Base-by-base conservation (phyloP, 1,140 invertebrate species). In the Rhizoglyphus robini region DNA sequence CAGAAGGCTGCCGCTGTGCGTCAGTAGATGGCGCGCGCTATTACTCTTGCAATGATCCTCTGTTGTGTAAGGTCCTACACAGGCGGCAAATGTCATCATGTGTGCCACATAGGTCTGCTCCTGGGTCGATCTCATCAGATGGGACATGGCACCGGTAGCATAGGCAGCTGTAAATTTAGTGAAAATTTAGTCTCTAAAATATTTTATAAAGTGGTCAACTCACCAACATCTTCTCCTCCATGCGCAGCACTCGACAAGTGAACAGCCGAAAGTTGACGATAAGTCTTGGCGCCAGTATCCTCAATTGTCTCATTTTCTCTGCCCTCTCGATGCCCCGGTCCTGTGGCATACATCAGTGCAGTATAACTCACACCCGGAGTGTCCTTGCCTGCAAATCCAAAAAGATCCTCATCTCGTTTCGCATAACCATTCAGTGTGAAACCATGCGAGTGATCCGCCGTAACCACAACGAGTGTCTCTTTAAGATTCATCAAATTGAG, bases 61-160 rank as follows among this genome's bases (percentile, higher is more conserved):
- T 31, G 34, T 2, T 46, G 1, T 13, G 29, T 72, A 70, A 2
- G 65, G 25, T 0, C 76, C 76, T 18, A 79, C 71, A 67, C 78
- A 79, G 1, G 76, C 65, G 5, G 77, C 75, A 62, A 77, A 79
- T 0, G 82, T 83, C 62, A 96, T 85, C 0, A 86, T 88, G 73
- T 91, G 84, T n/a, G 86, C 85, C 1, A 96, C 85, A 74, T 90
- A 94, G 71, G 84, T 86, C 74, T 96, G 90, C 73, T 97, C 91
- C 72, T 94, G 89, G 0, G 91, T 83, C 31, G 83, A 85, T 70
- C 90, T 86, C 70, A 96, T 87, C 3, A 97, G 76, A 76, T 96
- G 89, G 0, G 89, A 83, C 76, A 84, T 85, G 2, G 90, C 89
- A 65, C 93, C 91, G 11, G 31, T 68, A 11, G 75, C 75, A 64